phyloP scores from a whole-genome alignment of 2,113 vertebrate genomes.

The Cairina moschata region DNA sequence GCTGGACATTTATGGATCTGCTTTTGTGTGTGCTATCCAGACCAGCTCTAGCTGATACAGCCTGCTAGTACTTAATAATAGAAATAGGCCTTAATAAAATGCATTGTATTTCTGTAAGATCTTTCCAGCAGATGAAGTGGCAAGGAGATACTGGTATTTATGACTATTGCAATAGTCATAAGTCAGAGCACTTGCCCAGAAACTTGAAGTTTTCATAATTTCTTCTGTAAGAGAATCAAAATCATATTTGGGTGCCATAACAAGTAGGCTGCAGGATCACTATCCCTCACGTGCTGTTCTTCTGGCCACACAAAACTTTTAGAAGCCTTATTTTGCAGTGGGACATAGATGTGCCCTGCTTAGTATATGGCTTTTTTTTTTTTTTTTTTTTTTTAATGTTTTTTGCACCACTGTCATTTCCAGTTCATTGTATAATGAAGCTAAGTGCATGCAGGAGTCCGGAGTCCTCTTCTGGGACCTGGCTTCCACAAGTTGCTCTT shows the following conservation, averaged over 20 bases:
- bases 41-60: rapidly evolving
- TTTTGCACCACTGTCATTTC: neutral
- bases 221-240: neutral
- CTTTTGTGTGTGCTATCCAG: neutral
- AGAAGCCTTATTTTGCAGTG: neutral
- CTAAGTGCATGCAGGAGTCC: neutral
- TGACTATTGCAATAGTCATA: neutral
- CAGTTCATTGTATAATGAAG: neutral
- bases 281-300: neutral
- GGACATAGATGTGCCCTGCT: neutral
- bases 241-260: neutral
- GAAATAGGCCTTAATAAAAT: neutral
- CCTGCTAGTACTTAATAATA: neutral
- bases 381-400: neutral
- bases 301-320: neutral
- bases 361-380: neutral
- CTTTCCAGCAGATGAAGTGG: neutral
- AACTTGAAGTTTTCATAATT: neutral
- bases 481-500: neutral
- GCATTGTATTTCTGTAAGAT: neutral
- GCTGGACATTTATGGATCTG: neutral
- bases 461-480: neutral
- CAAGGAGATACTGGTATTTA: neutral
- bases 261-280: neutral
- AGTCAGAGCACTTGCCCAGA: neutral